Evolutionary conservation across 2,113 vertebrate species (phyloP).

Genomic region (Camelus bactrianus): DNA sequence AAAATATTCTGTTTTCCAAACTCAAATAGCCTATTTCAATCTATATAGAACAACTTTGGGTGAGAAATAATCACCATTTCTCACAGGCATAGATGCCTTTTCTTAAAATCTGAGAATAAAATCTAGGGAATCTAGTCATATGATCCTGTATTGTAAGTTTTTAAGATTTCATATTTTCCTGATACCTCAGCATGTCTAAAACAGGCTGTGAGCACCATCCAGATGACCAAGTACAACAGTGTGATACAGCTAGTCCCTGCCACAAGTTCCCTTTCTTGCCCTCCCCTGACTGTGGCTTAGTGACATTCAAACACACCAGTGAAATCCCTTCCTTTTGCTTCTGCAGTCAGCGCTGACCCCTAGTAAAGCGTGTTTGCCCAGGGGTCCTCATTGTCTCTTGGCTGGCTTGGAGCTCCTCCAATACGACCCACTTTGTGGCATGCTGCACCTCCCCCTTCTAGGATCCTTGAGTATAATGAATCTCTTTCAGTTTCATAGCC

Average conservation of each 20-base stretch:
- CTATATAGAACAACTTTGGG: neutral
- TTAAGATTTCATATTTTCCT: neutral
- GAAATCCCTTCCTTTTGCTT: neutral
- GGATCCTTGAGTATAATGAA: neutral
- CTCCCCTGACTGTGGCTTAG: neutral
- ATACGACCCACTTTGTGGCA: rapidly evolving
- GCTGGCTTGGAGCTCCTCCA: too few species aligned
- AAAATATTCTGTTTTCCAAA: neutral
- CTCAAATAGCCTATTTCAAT: neutral
- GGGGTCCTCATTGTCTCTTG: neutral
- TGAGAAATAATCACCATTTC: neutral
- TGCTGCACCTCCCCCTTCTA: neutral
- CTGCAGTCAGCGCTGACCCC: neutral
- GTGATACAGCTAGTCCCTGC: neutral
- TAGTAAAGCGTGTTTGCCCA: neutral
- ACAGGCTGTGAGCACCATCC: neutral
- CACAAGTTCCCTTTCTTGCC: neutral
- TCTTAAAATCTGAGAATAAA: neutral
- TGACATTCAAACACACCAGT: neutral
- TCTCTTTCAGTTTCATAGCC: neutral
- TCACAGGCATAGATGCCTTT: neutral
- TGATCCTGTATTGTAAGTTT: neutral
- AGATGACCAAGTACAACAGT: neutral
- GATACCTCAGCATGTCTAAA: neutral
- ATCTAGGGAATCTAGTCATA: neutral